Evolutionary conservation across 2,797 vertebrate species (phyloP).

Genomic region (Pangasius djambal): DNA sequence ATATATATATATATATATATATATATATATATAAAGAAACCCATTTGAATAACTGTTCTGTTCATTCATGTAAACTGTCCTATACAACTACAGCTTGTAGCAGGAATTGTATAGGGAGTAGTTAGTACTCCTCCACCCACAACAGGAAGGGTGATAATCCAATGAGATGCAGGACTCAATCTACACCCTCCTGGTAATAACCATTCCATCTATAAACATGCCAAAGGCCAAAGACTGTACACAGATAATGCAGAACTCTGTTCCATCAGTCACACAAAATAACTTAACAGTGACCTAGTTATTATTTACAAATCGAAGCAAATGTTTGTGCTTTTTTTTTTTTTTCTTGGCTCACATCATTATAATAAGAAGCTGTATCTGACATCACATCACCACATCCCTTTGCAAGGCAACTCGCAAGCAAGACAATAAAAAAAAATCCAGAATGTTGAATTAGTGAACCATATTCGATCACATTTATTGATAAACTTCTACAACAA

Average conservation of each 20-base stretch:
- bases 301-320: neutral
- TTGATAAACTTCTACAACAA: too few species aligned
- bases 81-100: neutral
- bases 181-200: slow-evolving; percentile 30
- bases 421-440: neutral
- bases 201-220: slow-evolving; percentile 17
- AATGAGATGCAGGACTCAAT: slow-evolving; percentile 26
- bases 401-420: neutral
- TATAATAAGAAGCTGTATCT: neutral
- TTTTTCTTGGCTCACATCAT: neutral
- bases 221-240: neutral
- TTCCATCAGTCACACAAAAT: neutral
- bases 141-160: slow-evolving; percentile 10
- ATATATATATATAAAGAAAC: neutral
- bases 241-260: neutral
- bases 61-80: too few species aligned
- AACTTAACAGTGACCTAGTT: neutral
- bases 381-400: neutral
- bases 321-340: neutral
- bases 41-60: neutral
- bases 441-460: neutral
- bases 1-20: neutral
- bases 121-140: neutral
- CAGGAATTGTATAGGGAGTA: neutral
- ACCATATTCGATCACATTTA: neutral